These are phyloP conservation scores for Peucedramus taeniatus DNA, from an alignment of 2,113 vertebrate genomes.

Conservation along the genomic window DNA sequence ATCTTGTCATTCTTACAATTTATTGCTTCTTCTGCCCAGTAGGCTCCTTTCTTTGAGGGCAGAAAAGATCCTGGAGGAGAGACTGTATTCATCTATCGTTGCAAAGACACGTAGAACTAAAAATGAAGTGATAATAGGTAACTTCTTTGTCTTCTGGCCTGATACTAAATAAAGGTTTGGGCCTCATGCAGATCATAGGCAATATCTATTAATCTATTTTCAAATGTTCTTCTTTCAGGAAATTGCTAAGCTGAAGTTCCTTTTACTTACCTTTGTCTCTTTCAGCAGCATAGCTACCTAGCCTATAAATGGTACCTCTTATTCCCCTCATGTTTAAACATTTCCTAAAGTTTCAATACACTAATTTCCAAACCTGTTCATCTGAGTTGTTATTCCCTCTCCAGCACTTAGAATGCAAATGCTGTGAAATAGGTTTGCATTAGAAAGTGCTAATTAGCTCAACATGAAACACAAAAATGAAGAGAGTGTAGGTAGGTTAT, in stretches of 20 bases:
- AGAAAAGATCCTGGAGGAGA: neutral
- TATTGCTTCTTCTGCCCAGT: neutral
- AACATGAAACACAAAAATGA: neutral
- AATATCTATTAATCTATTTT: neutral
- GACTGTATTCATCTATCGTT: neutral
- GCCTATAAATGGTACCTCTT: neutral
- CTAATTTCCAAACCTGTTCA: neutral
- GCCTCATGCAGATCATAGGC: neutral
- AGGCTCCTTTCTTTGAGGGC: neutral
- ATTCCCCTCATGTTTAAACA: neutral
- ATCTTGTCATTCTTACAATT: neutral
- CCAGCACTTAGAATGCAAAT: neutral
- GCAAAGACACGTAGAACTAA: neutral
- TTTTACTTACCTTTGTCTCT: neutral
- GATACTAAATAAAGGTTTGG: neutral
- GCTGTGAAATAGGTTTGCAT: neutral
- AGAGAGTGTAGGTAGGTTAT: neutral
- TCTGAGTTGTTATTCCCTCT: neutral
- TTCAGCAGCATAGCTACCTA: neutral
- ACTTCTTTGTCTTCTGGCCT: neutral
- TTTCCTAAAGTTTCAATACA: neutral
- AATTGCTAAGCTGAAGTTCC: neutral
- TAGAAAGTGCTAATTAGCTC: neutral
- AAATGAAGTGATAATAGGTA: neutral
- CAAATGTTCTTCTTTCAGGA: neutral